Base-by-base conservation (phyloP, 2,888 invertebrate species). In the Metallyticus violacea region DNA sequence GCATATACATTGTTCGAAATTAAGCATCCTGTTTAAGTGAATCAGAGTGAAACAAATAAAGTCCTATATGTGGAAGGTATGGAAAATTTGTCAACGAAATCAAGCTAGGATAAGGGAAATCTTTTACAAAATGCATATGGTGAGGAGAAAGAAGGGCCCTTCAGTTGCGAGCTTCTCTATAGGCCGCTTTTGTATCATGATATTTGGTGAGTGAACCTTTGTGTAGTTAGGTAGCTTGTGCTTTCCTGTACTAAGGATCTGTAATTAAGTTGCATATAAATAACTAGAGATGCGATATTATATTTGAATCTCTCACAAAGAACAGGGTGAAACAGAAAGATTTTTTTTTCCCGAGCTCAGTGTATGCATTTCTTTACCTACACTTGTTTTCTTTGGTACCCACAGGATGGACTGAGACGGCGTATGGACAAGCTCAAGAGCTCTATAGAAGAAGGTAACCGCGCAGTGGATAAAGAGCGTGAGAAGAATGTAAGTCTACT, bases 391-490 rank as follows among this genome's bases (percentile, higher is more conserved):
- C 3, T 62, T 62, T 62, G 40, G 40, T 62, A 62, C 22, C 62
- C 25, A 15, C 92, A 97, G 96, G 97, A 98, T 90, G 97, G 98
- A 5, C 93, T 98, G 26, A 95, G 97, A 89, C 94, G 97, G 89
- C 95, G 98, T 89, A 98, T 99, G 98, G 98, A 98, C 90, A 98
- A 98, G 91, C 93, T 99, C 89, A 98, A 98, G 92, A 96, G 96
- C 91, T 97, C 97, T 40, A 98, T 99, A 90, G 97, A 98, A 92
- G 98, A 98, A 91, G 97, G 98, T 22, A 98, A 97, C 90, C 94
- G 95, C 89, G 98, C 98, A 0, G 98, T 98, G 0, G 97, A 97
- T 90, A 96, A 97, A 89, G 98, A 99, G 91, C 93, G 98, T 89
- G 97, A 97, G 92, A 98, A 98, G 93, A 99, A 99, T 91, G 98